A percentile compares a stretch with the other conserved stretches of the same genome.
Conservation (phyloP, 2,113 vertebrate genomes). For the Trogon melanurus region DNA sequence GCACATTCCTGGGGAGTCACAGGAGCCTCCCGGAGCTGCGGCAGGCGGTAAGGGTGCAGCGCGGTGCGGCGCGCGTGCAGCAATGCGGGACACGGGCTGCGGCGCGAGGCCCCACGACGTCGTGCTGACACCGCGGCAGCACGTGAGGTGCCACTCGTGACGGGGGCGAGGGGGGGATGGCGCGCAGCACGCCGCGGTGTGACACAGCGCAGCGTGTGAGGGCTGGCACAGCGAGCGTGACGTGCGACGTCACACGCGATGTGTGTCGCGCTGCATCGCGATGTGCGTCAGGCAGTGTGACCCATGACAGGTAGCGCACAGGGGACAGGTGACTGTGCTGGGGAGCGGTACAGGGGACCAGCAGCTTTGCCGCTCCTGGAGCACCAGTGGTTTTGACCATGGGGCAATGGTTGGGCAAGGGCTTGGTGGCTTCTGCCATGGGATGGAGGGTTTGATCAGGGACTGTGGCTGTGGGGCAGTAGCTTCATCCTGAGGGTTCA, state of each 20-base stretch:
- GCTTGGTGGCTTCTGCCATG: background rate
- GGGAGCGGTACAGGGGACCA: background rate
- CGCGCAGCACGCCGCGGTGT: accelerated
- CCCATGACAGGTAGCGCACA: background rate
- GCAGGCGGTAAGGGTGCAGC: constrained; percentile 25
- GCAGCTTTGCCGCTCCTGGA: accelerated
- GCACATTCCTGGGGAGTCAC: constrained; percentile 47
- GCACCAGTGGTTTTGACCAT: background rate
- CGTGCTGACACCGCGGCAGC: accelerated
- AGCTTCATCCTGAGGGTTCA: background rate
- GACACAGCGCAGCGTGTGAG: accelerated
- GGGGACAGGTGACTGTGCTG: accelerated
- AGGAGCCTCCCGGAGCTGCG: background rate
- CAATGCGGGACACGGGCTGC: background rate
- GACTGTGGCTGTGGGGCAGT: background rate
- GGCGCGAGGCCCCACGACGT: accelerated
- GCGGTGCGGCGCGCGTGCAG: background rate
- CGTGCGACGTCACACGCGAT: accelerated
- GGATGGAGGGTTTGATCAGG: background rate
- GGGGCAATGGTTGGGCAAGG: background rate
- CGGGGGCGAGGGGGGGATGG: background rate
- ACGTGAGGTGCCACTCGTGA: accelerated
- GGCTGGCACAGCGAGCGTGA: accelerated
- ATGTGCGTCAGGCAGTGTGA: too few relatives aligned
- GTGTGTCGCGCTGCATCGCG: too few relatives aligned